These are phyloP conservation scores for Lepas anatifera DNA, from an alignment of 2,888 invertebrate species.

Conservation along the genomic window DNA sequence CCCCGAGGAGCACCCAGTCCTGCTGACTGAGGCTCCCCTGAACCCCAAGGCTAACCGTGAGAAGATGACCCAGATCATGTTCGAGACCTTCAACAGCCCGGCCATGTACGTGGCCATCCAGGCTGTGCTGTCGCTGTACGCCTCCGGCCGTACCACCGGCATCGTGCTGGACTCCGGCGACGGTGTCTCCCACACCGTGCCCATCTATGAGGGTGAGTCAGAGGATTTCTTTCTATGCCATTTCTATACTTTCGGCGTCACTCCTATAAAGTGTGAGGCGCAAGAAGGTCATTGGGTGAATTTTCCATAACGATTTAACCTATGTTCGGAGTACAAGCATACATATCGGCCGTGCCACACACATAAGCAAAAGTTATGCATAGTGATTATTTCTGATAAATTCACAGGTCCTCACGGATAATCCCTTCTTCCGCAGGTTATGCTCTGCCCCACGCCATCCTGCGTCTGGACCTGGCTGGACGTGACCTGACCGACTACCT, in stretches of 20 bases:
- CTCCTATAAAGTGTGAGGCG: too few relatives aligned
- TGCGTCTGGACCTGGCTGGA: slow-evolving; percentile 83
- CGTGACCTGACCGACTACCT: slow-evolving; percentile 85
- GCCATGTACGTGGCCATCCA: slow-evolving; percentile 81
- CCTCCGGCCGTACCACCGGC: slow-evolving; percentile 92
- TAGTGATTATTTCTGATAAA: too few relatives aligned
- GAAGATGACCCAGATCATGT: slow-evolving; percentile 75
- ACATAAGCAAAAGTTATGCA: too few relatives aligned
- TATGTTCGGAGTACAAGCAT: too few relatives aligned
- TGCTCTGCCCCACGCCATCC: slow-evolving; percentile 82
- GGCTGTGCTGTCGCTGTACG: slow-evolving; percentile 82
- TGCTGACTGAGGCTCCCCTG: slow-evolving; percentile 82
- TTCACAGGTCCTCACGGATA: too few relatives aligned
- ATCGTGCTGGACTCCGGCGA: slow-evolving; percentile 91
- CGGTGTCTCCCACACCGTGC: slow-evolving; percentile 91
- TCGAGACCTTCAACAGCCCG: slow-evolving; percentile 83
- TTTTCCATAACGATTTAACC: too few relatives aligned
- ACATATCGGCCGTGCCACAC: too few relatives aligned
- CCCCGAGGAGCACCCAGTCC: slow-evolving; percentile 86
- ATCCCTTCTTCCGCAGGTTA: slow-evolving; percentile 45
- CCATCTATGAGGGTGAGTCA: slow-evolving; percentile 64
- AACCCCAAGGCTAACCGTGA: slow-evolving; percentile 92
- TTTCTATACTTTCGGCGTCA: too few relatives aligned
- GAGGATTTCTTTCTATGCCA: too few relatives aligned
- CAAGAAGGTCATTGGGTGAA: too few relatives aligned